Conservation (phyloP, 2,888 invertebrate genomes). For the Ophioninae sp. region DNA sequence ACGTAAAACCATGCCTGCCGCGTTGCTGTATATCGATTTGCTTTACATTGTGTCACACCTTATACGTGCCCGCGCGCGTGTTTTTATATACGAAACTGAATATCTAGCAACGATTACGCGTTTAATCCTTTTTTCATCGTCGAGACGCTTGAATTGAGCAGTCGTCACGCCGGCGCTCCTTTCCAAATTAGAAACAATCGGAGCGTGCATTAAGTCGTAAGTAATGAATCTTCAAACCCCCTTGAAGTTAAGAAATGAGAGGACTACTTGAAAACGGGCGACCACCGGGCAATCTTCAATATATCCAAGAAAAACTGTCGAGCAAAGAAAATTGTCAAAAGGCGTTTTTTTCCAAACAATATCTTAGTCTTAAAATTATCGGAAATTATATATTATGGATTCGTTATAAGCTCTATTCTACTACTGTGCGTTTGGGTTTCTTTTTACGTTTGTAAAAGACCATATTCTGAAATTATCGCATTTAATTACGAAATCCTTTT, state of each 20-base stretch:
- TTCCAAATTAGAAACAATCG: conserved; percentile 49
- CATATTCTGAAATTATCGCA: too few relatives aligned
- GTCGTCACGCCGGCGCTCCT: not conserved
- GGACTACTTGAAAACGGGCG: conserved; percentile 33
- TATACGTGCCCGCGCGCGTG: not conserved
- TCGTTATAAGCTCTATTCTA: too few relatives aligned
- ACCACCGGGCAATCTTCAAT: conserved; percentile 33
- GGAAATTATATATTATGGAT: too few relatives aligned
- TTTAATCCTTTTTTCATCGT: not conserved
- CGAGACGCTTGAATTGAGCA: not conserved
- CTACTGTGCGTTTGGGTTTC: too few relatives aligned
- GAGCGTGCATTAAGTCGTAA: conserved; percentile 33
- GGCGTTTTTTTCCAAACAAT: too few relatives aligned
- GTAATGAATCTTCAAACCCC: conserved; percentile 55
- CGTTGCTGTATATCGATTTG: conserved; percentile 1
- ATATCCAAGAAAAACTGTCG: conserved; percentile 32
- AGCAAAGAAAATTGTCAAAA: conserved; percentile 7
- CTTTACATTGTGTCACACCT: not conserved
- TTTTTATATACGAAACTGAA: not conserved
- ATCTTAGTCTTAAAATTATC: too few relatives aligned
- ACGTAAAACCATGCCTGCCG: not conserved
- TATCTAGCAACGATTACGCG: conserved; percentile 2
- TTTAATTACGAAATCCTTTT: too few relatives aligned
- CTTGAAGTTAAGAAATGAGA: conserved; percentile 63
- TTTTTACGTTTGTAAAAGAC: too few relatives aligned